Percentiles rank a stretch among this genome's conserved stretches.
These are phyloP conservation scores for Hofmannophila pseudospretella DNA, from an alignment of 2,888 invertebrate genomes.

Conservation along the genomic window DNA sequence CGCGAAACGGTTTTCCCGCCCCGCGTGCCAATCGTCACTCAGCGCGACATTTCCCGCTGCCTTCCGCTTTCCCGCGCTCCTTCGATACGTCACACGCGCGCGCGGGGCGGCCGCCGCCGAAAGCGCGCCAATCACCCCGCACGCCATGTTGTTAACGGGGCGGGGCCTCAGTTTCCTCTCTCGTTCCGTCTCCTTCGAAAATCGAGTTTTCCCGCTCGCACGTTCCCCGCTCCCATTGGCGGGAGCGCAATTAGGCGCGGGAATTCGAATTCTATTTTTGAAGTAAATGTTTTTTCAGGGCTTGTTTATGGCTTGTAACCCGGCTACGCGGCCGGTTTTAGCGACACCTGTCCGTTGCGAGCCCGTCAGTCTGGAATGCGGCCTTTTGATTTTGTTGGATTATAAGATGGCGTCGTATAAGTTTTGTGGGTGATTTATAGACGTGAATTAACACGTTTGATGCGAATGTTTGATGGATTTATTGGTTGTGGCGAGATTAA, in stretches of 20 bases:
- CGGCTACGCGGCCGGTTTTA: constrained; percentile 38
- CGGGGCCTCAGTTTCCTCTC: constrained; percentile 57
- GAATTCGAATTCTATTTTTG: constrained; percentile 76
- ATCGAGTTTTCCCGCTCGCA: constrained; percentile 47
- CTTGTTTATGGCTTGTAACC: constrained; percentile 48
- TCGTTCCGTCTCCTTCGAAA: constrained; percentile 43
- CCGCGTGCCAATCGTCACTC: constrained; percentile 27
- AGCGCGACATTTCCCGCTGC: constrained; percentile 44
- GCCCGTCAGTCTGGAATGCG: constrained; percentile 16
- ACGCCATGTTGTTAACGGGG: constrained; percentile 83
- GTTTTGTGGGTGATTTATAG: constrained; percentile 56
- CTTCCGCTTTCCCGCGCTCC: constrained; percentile 55
- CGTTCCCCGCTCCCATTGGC: constrained; percentile 63
- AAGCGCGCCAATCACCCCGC: constrained; percentile 78
- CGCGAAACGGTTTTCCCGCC: constrained; percentile 28
- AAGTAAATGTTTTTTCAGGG: constrained; percentile 73
- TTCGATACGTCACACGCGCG: constrained; percentile 37
- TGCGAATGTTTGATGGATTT: constrained; percentile 64
- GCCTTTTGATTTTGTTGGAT: constrained; percentile 41
- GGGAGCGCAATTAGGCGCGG: constrained; percentile 72
- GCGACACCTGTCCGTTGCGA: constrained; percentile 49
- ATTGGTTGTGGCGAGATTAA: constrained; percentile 55
- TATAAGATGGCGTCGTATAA: constrained; percentile 42
- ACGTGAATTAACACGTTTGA: constrained; percentile 55
- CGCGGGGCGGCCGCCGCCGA: constrained; percentile 48